phyloP scores from a whole-genome alignment of 1,140 invertebrate genomes.

The Cydia fagiglandana region DNA sequence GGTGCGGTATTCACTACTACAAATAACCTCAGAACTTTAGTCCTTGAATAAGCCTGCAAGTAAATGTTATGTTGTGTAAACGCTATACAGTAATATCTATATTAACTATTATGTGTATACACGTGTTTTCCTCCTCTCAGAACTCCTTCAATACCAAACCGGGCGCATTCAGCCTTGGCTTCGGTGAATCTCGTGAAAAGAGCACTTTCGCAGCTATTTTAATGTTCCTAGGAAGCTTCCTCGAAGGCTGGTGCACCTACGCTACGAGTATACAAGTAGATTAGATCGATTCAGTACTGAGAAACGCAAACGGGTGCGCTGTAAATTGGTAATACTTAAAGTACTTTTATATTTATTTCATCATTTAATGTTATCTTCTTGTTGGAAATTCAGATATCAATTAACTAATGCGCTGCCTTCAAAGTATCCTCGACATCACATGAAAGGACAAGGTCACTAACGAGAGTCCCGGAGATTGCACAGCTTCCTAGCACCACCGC shows the following conservation, averaged over 20 bases:
- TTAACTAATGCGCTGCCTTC: no score
- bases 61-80: not conserved
- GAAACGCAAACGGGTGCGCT: not conserved
- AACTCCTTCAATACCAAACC: conserved; percentile 1
- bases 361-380: no score
- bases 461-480: no score
- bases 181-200: conserved; percentile 51
- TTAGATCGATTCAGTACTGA: conserved; percentile 44
- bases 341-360: conserved; percentile 36
- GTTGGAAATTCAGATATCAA: no score
- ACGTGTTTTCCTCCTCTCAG: conserved; percentile 3
- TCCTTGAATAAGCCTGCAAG: not conserved
- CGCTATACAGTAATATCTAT: no score
- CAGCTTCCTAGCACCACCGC: no score
- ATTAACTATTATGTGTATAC: not conserved
- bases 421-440: no score
- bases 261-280: conserved; percentile 41
- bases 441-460: no score
- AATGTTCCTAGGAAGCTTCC: conserved; percentile 45
- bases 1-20: not conserved
- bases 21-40: not conserved
- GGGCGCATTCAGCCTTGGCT: conserved; percentile 43
- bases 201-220: conserved; percentile 55
- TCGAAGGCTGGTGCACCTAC: conserved; percentile 32
- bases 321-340: conserved; percentile 6